Percentiles rank a stretch among this genome's conserved stretches.
Conservation (phyloP, 2,113 vertebrate genomes). For the Nothocercus nigrocapillus region DNA sequence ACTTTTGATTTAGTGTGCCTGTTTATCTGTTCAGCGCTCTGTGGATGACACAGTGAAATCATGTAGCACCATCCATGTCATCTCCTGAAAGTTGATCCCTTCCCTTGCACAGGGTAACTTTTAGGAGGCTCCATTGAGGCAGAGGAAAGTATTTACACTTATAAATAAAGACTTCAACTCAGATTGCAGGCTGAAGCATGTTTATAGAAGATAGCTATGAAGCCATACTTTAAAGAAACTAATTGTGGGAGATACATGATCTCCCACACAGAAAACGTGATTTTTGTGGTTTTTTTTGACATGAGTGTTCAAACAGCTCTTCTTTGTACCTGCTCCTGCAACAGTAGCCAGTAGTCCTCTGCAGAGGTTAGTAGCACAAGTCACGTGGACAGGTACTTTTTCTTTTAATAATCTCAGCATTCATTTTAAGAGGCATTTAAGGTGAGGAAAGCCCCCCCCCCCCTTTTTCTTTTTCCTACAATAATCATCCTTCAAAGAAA, state of each 20-base stretch:
- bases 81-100: not conserved
- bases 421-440: not conserved
- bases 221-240: not conserved
- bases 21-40: not conserved
- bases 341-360: not conserved
- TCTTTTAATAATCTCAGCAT: not conserved
- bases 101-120: not conserved
- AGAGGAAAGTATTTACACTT: not conserved
- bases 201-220: not conserved
- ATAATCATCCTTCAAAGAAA: not conserved
- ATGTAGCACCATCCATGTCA: not conserved
- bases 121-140: not conserved
- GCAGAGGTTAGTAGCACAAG: not conserved
- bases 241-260: not conserved
- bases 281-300: not conserved
- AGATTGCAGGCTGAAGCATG: not conserved
- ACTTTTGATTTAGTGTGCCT: not conserved
- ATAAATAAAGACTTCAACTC: not conserved
- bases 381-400: not conserved
- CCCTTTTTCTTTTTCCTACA: not conserved
- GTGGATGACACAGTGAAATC: not conserved
- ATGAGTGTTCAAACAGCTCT: not conserved
- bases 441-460: not conserved
- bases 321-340: not conserved
- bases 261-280: not conserved